Base-by-base conservation (phyloP, 2,113 vertebrate species). In the Peromyscus leucopus region DNA sequence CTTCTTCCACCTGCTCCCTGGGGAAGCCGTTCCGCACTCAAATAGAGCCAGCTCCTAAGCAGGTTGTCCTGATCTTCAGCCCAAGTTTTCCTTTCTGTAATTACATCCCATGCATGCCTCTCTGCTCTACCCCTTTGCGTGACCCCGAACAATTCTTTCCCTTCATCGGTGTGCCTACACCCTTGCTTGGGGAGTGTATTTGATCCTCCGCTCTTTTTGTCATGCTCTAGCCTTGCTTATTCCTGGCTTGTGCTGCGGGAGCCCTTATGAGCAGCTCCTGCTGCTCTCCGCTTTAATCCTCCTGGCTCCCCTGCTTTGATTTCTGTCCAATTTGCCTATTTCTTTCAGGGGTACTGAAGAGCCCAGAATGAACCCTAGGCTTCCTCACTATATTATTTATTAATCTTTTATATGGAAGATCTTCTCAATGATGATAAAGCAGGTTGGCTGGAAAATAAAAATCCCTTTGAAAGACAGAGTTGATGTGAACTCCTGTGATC, bases 11-110 rank as follows among this genome's bases (percentile, higher is more conserved):
- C 13, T 26, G 87, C 67, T 98, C 98, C 96, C 97, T 97, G 86
- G 98, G 97, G 98, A 98, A 93, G 96, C 93, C 94, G 48, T 75
- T 85, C 78, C 6, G 3, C 93, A 86, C 85, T 97, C 42, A 7
- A 61, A 93, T 36, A 36, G 92, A 97, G 90, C 97, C 93, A 0
- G 76, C 76, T 79, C 90, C 51, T 75, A 74, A 94, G 98, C 93
- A 95, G 93, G 74, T 55, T 63, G 96, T 91, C 96, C 92, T 86
- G 96, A 92, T 96, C 92, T 94, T 93, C 96, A 84, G 96, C 96
- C 95, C 91, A 95, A 97, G 96, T 93, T 97, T 97, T 95, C 98
- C 96, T 98, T 97, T 96, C 98, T 98, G 97, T 97, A 98, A 98
- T 98, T 97, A 97, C 96, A 98, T 97, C 97, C 95, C 78, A 33